Conservation (phyloP, 2,888 invertebrate genomes). For the Megalurothrips usitatus region DNA sequence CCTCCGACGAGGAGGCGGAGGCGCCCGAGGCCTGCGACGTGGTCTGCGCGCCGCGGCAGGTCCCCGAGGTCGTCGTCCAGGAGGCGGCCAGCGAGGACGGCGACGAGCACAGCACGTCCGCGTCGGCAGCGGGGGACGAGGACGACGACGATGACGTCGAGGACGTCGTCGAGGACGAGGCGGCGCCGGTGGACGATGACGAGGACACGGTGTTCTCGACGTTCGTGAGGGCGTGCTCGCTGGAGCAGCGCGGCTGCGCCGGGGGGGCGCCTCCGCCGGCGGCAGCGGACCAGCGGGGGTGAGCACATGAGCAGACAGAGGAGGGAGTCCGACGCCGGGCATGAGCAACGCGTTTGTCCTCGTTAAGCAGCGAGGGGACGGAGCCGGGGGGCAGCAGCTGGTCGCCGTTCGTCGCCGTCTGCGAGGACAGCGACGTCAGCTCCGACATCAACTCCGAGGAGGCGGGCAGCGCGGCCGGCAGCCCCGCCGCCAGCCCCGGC, state of each 20-base stretch:
- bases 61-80: not conserved
- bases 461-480: not conserved
- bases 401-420: not conserved
- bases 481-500: not conserved
- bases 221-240: not conserved
- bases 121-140: no score
- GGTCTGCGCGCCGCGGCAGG: not conserved
- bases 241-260: not conserved
- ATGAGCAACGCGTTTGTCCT: no score
- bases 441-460: not conserved
- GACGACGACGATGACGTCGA: not conserved
- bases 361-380: not conserved
- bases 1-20: not conserved
- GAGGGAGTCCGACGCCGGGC: no score
- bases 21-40: not conserved
- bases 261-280: no score
- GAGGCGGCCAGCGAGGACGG: not conserved
- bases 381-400: not conserved
- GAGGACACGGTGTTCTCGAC: not conserved
- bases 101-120: not conserved
- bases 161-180: not conserved
- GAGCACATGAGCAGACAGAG: no score
- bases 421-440: slow-evolving; percentile 18
- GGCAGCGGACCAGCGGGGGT: no score
- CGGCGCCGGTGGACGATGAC: not conserved